phyloP scores from a whole-genome alignment of 1,140 invertebrate species.

The Trichomalopsis sarcophagae region DNA sequence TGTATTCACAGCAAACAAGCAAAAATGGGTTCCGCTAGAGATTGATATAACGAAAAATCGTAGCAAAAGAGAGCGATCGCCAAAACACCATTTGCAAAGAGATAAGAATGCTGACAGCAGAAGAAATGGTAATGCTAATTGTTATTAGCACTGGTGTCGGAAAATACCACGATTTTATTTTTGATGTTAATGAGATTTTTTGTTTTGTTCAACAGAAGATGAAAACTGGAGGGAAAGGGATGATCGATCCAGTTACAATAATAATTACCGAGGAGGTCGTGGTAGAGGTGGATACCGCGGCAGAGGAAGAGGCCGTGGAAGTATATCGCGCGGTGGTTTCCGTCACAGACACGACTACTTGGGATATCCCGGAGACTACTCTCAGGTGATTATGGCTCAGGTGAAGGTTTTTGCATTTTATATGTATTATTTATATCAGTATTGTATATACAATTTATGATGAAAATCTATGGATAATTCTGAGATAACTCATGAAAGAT shows the following conservation, averaged over 20 bases:
- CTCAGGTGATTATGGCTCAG: slow-evolving; percentile 67
- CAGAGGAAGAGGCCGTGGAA: slow-evolving; percentile 66
- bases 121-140: slow-evolving; percentile 61
- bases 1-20: slow-evolving; percentile 76
- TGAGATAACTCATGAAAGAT: slow-evolving; percentile 24
- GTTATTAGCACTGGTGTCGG: background rate
- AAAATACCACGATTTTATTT: background rate
- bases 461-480: slow-evolving; percentile 14
- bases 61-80: slow-evolving; percentile 69
- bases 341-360: slow-evolving; percentile 72
- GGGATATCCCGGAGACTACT: slow-evolving; percentile 73
- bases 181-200: background rate
- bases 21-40: slow-evolving; percentile 86
- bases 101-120: slow-evolving; percentile 64
- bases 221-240: slow-evolving; percentile 69
- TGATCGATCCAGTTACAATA: slow-evolving; percentile 66
- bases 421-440: background rate
- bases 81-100: slow-evolving; percentile 67
- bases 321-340: slow-evolving; percentile 60
- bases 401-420: slow-evolving; percentile 26
- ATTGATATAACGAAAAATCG: slow-evolving; percentile 79
- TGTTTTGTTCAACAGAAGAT: slow-evolving; percentile 58
- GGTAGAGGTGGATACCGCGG: slow-evolving; percentile 57
- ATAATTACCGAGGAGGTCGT: slow-evolving; percentile 65
- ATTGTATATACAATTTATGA: slow-evolving; percentile 8